phyloP scores from a whole-genome alignment of 2,113 vertebrate species.

The Girardinichthys multiradiatus region DNA sequence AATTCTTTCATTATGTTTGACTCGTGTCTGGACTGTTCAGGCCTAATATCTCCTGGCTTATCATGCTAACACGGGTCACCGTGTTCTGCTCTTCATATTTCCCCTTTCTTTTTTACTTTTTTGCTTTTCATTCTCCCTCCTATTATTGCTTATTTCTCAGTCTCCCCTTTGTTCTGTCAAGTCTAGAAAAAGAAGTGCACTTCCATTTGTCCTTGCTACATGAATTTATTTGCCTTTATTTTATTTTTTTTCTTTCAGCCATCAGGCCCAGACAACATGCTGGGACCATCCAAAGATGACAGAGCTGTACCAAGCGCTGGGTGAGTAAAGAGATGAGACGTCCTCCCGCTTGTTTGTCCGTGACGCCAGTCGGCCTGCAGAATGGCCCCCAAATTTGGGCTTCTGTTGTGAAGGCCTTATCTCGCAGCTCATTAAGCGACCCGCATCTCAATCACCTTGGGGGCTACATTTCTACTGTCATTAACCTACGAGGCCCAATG shows the following conservation, averaged over 20 bases:
- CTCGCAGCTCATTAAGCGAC: slow-evolving; percentile 62
- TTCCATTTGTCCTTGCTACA: not conserved
- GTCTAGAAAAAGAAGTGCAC: slow-evolving; percentile 7
- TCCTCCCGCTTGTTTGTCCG: slow-evolving; percentile 19
- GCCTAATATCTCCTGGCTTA: slow-evolving; percentile 19
- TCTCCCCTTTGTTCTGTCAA: slow-evolving; percentile 28
- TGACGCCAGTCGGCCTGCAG: slow-evolving; percentile 33
- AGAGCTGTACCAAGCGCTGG: slow-evolving; percentile 93
- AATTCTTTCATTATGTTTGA: slow-evolving; percentile 21
- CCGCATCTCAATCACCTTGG: slow-evolving; percentile 55
- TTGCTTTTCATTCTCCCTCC: slow-evolving; percentile 10
- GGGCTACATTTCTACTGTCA: slow-evolving; percentile 53
- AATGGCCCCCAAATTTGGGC: not conserved
- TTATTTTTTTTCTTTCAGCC: slow-evolving; percentile 75
- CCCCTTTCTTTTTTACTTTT: slow-evolving; percentile 16
- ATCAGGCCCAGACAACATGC: slow-evolving; percentile 98
- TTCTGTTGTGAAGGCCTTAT: slow-evolving; percentile 49
- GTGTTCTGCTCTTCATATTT: slow-evolving; percentile 10
- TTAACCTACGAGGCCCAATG: slow-evolving; percentile 67
- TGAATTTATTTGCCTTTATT: slow-evolving; percentile 22
- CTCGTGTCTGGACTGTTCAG: slow-evolving; percentile 17
- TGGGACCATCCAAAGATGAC: slow-evolving; percentile 99
- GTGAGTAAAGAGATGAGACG: slow-evolving; percentile 83
- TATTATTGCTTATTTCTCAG: slow-evolving; percentile 12
- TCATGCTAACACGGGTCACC: slow-evolving; percentile 27